Evolutionary conservation across 2,888 invertebrate species (phyloP), one percentile per base, ranked within the genome.

Genomic region (Bedellia somnulentella): DNA sequence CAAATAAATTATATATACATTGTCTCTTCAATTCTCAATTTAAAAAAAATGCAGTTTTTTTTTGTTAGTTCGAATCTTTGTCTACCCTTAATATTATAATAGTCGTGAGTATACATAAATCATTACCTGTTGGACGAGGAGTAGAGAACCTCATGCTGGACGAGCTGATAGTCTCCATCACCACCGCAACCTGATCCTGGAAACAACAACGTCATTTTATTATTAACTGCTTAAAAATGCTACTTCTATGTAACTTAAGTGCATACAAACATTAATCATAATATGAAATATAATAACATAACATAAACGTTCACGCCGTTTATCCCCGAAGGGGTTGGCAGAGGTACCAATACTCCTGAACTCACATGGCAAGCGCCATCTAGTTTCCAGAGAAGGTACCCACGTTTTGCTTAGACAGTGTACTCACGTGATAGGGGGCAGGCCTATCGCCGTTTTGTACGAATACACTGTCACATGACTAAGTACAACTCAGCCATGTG

Each of bases 81-180:
- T n/a, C n/a, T n/a, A n/a, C n/a, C n/a, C n/a, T n/a, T n/a, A n/a
- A n/a, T n/a, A n/a, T n/a, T n/a, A n/a, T n/a, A n/a, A n/a, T n/a
- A n/a, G n/a, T n/a, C n/a, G n/a, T n/a, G n/a, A n/a, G n/a, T n/a
- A n/a, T n/a, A n/a, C n/a, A n/a, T n/a, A n/a, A n/a, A n/a, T n/a
- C n/a, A n/a, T 50, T 87, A 97, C 79, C 95, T 90, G 52, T 93
- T 93, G 53, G 93, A 93, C 82, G 93, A 88, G 48, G 97, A 97
- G 79, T 93, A 95, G 55, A 98, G 86, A 46, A 95, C 89, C 81
- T 98, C 97, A 76, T 98, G 97, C 71, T 98, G 96, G 43, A 97
- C 96, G 64, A 98, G 83, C 76, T 95, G 94, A 79, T 97, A 98
- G 80, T 98, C 97, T 40, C 97, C 97, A 79, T 98, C 97, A 54